Percentiles rank a stretch among this genome's conserved stretches.
These are phyloP conservation scores for Andrena haemorrhoa DNA, from an alignment of 2,888 invertebrate species.

Conservation along the genomic window DNA sequence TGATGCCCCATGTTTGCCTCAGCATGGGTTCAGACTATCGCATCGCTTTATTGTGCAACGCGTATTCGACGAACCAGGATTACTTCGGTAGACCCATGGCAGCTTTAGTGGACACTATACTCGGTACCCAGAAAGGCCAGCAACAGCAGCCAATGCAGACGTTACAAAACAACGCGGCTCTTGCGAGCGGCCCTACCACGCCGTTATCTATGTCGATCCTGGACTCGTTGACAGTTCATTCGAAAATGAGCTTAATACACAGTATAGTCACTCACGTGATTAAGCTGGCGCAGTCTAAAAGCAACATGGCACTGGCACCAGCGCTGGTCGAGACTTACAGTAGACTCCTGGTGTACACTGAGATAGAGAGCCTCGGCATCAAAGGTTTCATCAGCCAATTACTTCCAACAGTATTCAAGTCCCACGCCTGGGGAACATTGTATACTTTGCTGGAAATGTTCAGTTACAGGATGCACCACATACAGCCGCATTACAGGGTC, in stretches of 20 bases:
- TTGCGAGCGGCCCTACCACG: slow-evolving; percentile 89
- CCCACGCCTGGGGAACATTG: slow-evolving; percentile 97
- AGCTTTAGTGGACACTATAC: slow-evolving; percentile 94
- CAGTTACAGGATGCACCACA: slow-evolving; percentile 97
- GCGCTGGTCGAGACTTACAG: slow-evolving; percentile 98
- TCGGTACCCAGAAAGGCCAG: slow-evolving; percentile 89
- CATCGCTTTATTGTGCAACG: slow-evolving; percentile 96
- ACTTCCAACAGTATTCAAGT: slow-evolving; percentile 95
- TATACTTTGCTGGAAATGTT: slow-evolving; percentile 98
- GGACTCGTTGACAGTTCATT: slow-evolving; percentile 97
- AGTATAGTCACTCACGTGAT: slow-evolving; percentile 95
- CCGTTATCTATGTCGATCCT: slow-evolving; percentile 96
- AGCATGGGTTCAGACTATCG: slow-evolving; percentile 95
- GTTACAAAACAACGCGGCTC: slow-evolving; percentile 85
- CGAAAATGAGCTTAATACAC: slow-evolving; percentile 96
- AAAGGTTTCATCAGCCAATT: slow-evolving; percentile 98
- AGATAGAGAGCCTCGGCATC: slow-evolving; percentile 98
- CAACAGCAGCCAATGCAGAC: slow-evolving; percentile 84
- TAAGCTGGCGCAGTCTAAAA: slow-evolving; percentile 94
- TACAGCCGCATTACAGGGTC: slow-evolving; percentile 97
- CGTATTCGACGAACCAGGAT: slow-evolving; percentile 97
- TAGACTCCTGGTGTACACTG: slow-evolving; percentile 96
- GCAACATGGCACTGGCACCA: slow-evolving; percentile 93
- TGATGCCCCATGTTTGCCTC: slow-evolving; percentile 90
- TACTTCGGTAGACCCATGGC: slow-evolving; percentile 97